Percentiles rank a stretch among this genome's conserved stretches.
Evolutionary conservation across 1,140 invertebrate species (phyloP).

Genomic region (Diorhabda carinulata): DNA sequence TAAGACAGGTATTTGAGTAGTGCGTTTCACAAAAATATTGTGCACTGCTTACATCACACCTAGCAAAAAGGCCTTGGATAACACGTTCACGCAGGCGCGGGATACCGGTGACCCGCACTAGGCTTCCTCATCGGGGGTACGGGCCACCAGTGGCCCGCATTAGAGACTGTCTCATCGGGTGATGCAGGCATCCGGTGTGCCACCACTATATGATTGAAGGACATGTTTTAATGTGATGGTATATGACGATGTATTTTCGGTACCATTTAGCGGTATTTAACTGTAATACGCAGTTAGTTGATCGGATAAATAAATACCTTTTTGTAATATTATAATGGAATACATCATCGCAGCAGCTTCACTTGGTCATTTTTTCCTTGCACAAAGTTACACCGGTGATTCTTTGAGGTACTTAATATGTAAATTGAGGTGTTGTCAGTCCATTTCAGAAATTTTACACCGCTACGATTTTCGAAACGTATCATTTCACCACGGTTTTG

Average conservation of each 20-base stretch:
- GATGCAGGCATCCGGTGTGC: too few species aligned
- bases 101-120: too few species aligned
- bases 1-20: too few species aligned
- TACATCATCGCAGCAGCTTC: slow-evolving; percentile 5
- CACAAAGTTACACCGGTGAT: slow-evolving; percentile 14
- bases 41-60: too few species aligned
- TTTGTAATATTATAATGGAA: slow-evolving; percentile 11
- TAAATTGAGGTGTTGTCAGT: slow-evolving; percentile 15
- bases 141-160: too few species aligned
- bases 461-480: slow-evolving; percentile 5
- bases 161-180: too few species aligned
- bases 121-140: too few species aligned
- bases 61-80: too few species aligned
- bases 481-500: not conserved
- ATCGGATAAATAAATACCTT: slow-evolving; percentile 16
- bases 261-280: slow-evolving; percentile 16
- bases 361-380: slow-evolving; percentile 11
- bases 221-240: too few species aligned
- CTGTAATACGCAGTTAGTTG: slow-evolving; percentile 8
- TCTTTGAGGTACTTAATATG: slow-evolving; percentile 16
- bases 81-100: too few species aligned
- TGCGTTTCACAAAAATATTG: too few species aligned
- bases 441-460: slow-evolving; percentile 20
- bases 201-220: too few species aligned
- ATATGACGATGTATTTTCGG: not conserved